Evolutionary conservation across 23 tunicate genomes (phyloP).

Genomic region (Clavelina lepadiformis): DNA sequence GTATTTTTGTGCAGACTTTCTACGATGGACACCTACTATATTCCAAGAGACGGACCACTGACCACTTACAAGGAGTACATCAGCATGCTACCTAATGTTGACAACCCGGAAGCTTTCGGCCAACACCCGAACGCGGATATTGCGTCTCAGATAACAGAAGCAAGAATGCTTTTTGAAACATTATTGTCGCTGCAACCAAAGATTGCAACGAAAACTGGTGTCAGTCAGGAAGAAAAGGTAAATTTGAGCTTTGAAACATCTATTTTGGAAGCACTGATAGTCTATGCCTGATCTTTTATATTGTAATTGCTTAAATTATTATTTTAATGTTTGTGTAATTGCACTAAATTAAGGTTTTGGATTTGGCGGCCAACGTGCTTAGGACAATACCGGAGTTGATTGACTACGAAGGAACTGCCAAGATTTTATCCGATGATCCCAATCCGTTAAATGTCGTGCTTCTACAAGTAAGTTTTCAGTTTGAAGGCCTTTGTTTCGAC

Average conservation of each 20-base stretch:
- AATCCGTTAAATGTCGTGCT: conserved; percentile 95
- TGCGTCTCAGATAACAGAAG: conserved; percentile 99
- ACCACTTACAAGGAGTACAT: conserved; percentile 94
- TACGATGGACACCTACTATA: conserved; percentile 94
- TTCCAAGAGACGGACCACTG: conserved; percentile 92
- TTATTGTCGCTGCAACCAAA: conserved; percentile 98
- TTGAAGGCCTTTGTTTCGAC: too few relatives aligned
- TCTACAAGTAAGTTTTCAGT: conserved; percentile 53
- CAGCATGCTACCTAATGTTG: conserved; percentile 93
- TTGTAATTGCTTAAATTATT: too few relatives aligned
- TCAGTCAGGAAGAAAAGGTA: conserved; percentile 99
- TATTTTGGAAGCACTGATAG: too few relatives aligned
- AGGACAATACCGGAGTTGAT: conserved; percentile 86
- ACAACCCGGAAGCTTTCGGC: conserved; percentile 99
- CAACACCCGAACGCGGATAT: conserved; percentile 99
- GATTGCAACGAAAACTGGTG: conserved; percentile 90
- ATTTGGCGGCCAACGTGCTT: conserved; percentile 97
- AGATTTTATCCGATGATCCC: conserved; percentile 91
- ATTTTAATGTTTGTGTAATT: too few relatives aligned
- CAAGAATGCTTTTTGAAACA: conserved; percentile 93
- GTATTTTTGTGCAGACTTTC: too few relatives aligned
- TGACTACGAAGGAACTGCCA: conserved; percentile 97
- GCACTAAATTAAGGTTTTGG: conserved; percentile 89
- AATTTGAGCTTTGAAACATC: too few relatives aligned
- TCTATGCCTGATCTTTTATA: too few relatives aligned